Evolutionary conservation across 2,888 invertebrate genomes (phyloP).

Genomic region (Eugnorisma glareosa): DNA sequence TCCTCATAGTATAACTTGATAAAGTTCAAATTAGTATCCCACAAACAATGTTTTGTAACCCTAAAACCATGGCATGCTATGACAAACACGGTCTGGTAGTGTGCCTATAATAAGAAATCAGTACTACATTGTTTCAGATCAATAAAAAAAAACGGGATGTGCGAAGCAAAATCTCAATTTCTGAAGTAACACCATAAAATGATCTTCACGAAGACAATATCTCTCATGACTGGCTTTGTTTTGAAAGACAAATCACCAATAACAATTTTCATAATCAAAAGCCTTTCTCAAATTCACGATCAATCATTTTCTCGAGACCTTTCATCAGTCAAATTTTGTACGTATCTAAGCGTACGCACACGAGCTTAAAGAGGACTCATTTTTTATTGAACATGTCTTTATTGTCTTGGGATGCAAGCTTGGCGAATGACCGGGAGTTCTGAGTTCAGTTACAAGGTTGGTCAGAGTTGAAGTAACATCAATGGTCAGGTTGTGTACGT

Average conservation of each 20-base stretch:
- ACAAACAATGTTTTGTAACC: not conserved
- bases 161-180: not conserved
- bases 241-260: slow-evolving; percentile 31
- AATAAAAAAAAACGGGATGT: not conserved
- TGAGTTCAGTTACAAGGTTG: not conserved
- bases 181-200: not conserved
- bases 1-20: not conserved
- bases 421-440: not conserved
- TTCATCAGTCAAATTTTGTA: slow-evolving; percentile 38
- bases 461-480: no score
- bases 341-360: slow-evolving; percentile 17
- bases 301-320: slow-evolving; percentile 40
- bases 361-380: slow-evolving; percentile 10
- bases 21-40: not conserved
- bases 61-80: not conserved
- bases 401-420: not conserved
- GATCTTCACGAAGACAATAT: not conserved
- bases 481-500: not conserved
- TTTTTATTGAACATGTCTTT: slow-evolving; percentile 22
- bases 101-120: not conserved
- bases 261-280: slow-evolving; percentile 38
- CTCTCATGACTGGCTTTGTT: not conserved
- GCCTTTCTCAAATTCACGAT: slow-evolving; percentile 31
- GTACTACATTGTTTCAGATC: not conserved
- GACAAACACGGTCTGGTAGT: not conserved